Conservation (phyloP, 2,113 vertebrate genomes). For the Lagenorhynchus albirostris region DNA sequence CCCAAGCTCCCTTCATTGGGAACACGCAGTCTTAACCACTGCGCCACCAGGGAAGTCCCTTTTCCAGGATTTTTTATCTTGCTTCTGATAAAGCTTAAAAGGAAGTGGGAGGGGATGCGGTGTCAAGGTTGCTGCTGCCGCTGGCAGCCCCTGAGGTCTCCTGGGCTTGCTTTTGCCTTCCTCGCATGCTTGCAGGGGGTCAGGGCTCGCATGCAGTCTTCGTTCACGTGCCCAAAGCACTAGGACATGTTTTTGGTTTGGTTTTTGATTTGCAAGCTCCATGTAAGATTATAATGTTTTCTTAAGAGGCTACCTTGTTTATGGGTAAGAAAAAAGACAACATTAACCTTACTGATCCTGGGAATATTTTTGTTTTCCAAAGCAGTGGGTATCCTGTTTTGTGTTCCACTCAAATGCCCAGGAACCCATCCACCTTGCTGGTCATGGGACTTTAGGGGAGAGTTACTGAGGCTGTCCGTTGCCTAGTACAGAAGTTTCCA, state of each 20-base stretch:
- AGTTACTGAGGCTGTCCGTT: neutral
- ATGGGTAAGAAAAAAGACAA: neutral
- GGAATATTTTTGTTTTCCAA: slow-evolving; percentile 10
- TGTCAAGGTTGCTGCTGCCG: too few relatives aligned
- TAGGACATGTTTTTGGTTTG: neutral
- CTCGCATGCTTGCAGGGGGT: neutral
- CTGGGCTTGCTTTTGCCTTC: neutral
- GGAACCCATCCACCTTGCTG: neutral
- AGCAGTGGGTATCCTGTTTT: neutral
- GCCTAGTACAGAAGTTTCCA: neutral
- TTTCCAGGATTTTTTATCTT: neutral
- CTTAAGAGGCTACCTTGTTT: neutral
- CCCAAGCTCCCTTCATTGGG: too few relatives aligned
- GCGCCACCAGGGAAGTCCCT: too few relatives aligned
- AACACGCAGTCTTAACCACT: too few relatives aligned
- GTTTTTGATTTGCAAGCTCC: neutral
- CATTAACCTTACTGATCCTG: neutral
- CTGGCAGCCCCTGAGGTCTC: neutral
- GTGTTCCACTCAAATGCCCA: neutral
- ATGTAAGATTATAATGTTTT: neutral
- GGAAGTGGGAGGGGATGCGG: neutral
- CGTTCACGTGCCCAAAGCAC: neutral
- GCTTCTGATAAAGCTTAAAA: neutral
- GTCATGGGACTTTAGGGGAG: neutral
- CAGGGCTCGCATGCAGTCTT: neutral